Conservation (phyloP, 2,888 invertebrate species). For the Cheilosia urbana region DNA sequence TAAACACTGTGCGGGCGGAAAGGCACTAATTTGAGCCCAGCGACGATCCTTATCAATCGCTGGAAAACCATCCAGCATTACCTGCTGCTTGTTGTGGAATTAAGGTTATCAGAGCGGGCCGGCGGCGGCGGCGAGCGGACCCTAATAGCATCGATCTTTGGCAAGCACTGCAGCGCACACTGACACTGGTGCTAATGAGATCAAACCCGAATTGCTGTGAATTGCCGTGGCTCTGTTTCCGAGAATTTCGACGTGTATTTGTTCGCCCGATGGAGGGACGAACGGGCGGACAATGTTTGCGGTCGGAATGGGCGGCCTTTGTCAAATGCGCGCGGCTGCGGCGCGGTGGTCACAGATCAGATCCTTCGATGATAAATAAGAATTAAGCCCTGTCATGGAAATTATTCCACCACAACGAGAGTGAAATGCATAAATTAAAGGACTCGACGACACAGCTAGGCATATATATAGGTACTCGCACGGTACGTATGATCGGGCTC, state of each 20-base stretch:
- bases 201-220: constrained; percentile 61
- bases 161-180: constrained; percentile 1
- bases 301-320: constrained; percentile 46
- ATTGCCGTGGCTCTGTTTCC: constrained; percentile 44
- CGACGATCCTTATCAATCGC: constrained; percentile 64
- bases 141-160: constrained; percentile 59
- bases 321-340: constrained; percentile 15
- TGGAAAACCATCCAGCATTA: constrained; percentile 57
- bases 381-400: constrained; percentile 70
- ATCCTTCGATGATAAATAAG: constrained; percentile 73
- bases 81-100: constrained; percentile 68
- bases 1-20: constrained; percentile 69
- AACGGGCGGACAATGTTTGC: constrained; percentile 35
- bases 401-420: constrained; percentile 66
- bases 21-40: constrained; percentile 64
- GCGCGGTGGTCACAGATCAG: constrained; percentile 71
- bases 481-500: constrained; percentile 44
- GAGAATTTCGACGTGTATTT: constrained; percentile 45
- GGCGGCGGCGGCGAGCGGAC: background rate
- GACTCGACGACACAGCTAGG: constrained; percentile 65
- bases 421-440: constrained; percentile 75
- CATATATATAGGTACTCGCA: background rate
- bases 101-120: constrained; percentile 46
- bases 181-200: constrained; percentile 63
- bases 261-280: constrained; percentile 20